Evolutionary conservation across 2,888 invertebrate genomes (phyloP), one percentile per base, ranked within the genome.

Genomic region (Rhamnusium bicolor): DNA sequence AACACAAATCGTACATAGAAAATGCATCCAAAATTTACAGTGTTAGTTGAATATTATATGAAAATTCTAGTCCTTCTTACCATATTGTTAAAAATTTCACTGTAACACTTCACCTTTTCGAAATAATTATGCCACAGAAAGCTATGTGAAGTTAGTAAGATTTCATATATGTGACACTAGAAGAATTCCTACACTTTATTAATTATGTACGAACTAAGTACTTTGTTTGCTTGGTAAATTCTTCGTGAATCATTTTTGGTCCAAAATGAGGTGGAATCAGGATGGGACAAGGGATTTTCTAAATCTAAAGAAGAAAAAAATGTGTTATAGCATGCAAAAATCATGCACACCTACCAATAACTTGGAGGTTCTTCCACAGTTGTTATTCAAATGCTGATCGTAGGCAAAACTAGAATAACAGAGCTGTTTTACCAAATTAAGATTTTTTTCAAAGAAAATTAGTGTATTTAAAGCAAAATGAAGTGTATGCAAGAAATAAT

Each of bases 381-480:
- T 29, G 71, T 49, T 68, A 80, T 73, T 87, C 85, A 87, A 82
- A 87, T 86, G 87, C 87, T 87, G 86, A 88, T 85, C 84, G 83
- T 82, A 81, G 88, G 88, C 85, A 88, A 84, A 80, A 87, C 87
- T 88, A 87, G 83, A 86, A 85, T 82, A 83, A 84, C 72, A 82
- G 70, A 81, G 67, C 78, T 77, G 77, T 75, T 80, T 82, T 78
- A 82, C 74, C 72, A 74, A 62, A 63, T 56, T 49, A 69, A 60
- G 49, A 49, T 56, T 72, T 62, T n/a, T 67, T 51, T 51, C 16
- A 51, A 18, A 51, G 10, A 51, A 51, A 51, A 51, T 53, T 46
- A 12, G 46, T 56, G 58, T 29, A 62, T 56, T 61, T 53, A 56
- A 54, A 21, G n/a, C 12, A 40, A 40, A n/a, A 40, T 40, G 2